Evolutionary conservation across 2,797 vertebrate species (phyloP).

Genomic region (Ceyx erithaca): DNA sequence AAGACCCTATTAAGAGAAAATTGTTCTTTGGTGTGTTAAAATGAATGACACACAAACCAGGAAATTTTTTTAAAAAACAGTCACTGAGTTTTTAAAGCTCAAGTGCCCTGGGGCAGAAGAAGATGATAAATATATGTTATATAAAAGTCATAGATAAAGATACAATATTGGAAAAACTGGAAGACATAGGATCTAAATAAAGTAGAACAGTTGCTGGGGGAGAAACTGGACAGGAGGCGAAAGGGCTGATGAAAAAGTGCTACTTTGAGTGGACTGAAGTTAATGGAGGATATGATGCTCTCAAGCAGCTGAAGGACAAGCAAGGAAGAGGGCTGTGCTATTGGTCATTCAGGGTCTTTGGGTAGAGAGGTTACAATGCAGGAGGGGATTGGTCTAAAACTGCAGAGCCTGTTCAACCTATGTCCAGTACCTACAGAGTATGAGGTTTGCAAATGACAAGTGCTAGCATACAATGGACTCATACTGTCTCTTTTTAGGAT

Average conservation of each 20-base stretch:
- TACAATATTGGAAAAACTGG: not conserved
- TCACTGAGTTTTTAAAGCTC: not conserved
- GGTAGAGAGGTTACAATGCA: not conserved
- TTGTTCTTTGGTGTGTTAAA: not conserved
- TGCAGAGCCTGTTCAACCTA: not conserved
- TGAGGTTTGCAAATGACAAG: not conserved
- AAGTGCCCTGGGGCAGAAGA: not conserved
- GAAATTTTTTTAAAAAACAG: not conserved
- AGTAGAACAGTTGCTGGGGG: not conserved
- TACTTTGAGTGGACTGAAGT: not conserved
- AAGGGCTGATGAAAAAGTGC: not conserved
- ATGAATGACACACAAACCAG: not conserved
- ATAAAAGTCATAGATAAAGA: not conserved
- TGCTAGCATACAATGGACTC: not conserved
- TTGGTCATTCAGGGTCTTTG: not conserved
- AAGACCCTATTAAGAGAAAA: constrained; percentile 37
- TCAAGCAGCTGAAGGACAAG: not conserved
- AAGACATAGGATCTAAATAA: not conserved
- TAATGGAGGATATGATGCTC: not conserved
- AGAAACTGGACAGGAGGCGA: not conserved
- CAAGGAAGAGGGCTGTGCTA: not conserved
- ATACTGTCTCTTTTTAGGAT: not conserved
- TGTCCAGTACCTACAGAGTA: not conserved
- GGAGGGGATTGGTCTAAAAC: not conserved
- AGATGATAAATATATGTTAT: not conserved